A percentile compares a stretch with the other conserved stretches of the same genome.
Evolutionary conservation across 2,888 invertebrate genomes (phyloP).

Genomic region (Autographa pulchrina): DNA sequence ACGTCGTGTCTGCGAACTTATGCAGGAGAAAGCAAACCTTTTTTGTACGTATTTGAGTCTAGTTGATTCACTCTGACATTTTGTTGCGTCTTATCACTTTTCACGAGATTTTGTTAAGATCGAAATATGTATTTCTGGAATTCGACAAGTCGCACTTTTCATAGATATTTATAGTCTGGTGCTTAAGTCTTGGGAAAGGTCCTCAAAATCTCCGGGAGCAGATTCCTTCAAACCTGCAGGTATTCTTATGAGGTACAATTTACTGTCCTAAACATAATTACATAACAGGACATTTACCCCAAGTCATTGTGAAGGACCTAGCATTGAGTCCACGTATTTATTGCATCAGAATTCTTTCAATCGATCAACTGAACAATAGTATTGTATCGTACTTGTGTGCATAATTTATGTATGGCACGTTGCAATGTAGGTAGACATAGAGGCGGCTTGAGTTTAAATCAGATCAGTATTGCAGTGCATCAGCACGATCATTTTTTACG

Average conservation of each 20-base stretch:
- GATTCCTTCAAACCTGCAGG: background rate
- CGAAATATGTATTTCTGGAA: background rate
- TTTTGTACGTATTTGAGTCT: background rate
- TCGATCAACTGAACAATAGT: slow-evolving; percentile 30
- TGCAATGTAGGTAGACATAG: slow-evolving; percentile 21
- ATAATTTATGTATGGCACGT: slow-evolving; percentile 15
- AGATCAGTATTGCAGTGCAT: slow-evolving; percentile 19
- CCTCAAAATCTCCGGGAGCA: background rate
- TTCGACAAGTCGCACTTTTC: background rate
- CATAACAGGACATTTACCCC: slow-evolving; percentile 12
- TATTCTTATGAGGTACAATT: background rate
- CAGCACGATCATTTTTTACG: background rate
- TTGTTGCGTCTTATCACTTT: background rate
- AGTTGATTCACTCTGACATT: background rate
- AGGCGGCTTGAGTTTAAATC: slow-evolving; percentile 25
- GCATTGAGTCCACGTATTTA: slow-evolving; percentile 20
- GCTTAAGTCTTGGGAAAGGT: background rate
- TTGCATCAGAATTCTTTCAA: slow-evolving; percentile 32
- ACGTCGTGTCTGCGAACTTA: background rate
- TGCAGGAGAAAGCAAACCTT: slow-evolving; percentile 1
- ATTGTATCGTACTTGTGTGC: slow-evolving; percentile 28
- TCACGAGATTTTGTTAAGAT: background rate
- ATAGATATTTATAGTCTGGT: background rate
- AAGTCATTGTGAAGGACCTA: slow-evolving; percentile 22
- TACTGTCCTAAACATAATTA: background rate